phyloP scores from a whole-genome alignment of 2,113 vertebrate species.

The Salvator merianae region DNA sequence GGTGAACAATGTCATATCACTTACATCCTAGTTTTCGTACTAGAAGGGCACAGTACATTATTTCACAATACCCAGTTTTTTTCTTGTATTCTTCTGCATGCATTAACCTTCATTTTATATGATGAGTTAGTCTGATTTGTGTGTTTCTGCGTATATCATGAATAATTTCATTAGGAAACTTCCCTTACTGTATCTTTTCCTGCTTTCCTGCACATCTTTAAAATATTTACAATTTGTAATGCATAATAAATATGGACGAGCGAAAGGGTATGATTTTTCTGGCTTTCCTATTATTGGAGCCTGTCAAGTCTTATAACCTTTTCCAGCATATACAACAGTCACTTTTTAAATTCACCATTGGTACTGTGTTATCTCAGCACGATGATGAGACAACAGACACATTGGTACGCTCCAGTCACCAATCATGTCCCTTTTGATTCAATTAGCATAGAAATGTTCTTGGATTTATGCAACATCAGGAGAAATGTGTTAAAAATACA shows the following conservation, averaged over 20 bases:
- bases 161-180: constrained; percentile 82
- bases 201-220: constrained; percentile 43
- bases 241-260: constrained; percentile 78
- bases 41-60: constrained; percentile 65
- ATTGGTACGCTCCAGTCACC: constrained; percentile 75
- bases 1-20: constrained; percentile 58
- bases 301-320: constrained; percentile 79
- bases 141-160: constrained; percentile 76
- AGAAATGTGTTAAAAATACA: constrained; percentile 75
- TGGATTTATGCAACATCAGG: constrained; percentile 71
- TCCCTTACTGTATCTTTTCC: constrained; percentile 70
- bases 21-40: constrained; percentile 64
- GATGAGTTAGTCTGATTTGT: constrained; percentile 71
- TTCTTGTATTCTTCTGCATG: constrained; percentile 73
- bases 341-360: constrained; percentile 61
- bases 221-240: constrained; percentile 81
- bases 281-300: constrained; percentile 73
- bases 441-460: constrained; percentile 77
- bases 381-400: constrained; percentile 77
- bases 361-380: constrained; percentile 74
- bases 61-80: constrained; percentile 49
- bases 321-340: constrained; percentile 75
- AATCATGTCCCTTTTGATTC: constrained; percentile 79
- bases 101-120: constrained; percentile 83
- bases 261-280: constrained; percentile 60